A percentile compares a stretch with the other conserved stretches of the same genome.
phyloP scores from a whole-genome alignment of 1,140 invertebrate genomes.

The Teleogryllus occipitalis region DNA sequence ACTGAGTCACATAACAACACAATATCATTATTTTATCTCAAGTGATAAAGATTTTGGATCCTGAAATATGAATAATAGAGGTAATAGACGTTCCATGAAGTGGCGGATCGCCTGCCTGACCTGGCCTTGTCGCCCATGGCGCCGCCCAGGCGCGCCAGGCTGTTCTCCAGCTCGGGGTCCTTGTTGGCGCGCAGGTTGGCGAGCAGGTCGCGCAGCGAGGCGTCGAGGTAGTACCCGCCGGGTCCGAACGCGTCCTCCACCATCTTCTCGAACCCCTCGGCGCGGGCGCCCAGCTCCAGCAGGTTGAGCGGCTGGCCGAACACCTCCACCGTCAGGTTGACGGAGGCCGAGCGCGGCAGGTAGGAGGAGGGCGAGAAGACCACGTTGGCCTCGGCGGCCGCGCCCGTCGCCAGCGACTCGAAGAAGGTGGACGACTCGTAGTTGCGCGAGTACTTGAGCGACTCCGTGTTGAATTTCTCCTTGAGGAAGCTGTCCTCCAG shows the following conservation, averaged over 20 bases:
- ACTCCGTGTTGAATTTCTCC: conserved; percentile 71
- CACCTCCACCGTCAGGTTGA: conserved; percentile 81
- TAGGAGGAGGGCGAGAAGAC: conserved; percentile 86
- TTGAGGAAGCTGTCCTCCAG: conserved; percentile 60
- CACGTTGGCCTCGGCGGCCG: conserved; percentile 66
- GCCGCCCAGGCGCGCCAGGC: background rate
- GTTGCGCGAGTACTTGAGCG: conserved; percentile 84
- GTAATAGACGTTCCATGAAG: too few relatives aligned
- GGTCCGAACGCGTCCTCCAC: conserved; percentile 45
- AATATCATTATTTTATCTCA: too few relatives aligned
- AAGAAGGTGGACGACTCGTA: conserved; percentile 79
- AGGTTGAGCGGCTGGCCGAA: conserved; percentile 86
- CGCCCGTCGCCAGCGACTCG: conserved; percentile 74
- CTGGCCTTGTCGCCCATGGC: background rate
- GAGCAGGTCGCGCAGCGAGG: background rate
- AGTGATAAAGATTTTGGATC: too few relatives aligned
- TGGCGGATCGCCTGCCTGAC: too few relatives aligned
- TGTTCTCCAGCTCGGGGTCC: background rate
- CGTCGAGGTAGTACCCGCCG: conserved; percentile 30
- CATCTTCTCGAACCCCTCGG: conserved; percentile 41
- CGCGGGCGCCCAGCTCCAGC: conserved; percentile 50
- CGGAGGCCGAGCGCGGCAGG: conserved; percentile 65
- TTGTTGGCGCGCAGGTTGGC: background rate
- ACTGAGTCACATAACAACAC: too few relatives aligned
- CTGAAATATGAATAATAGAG: too few relatives aligned